A percentile compares a stretch with the other conserved stretches of the same genome.
Evolutionary conservation across 2,113 vertebrate genomes (phyloP).

Genomic region (Brevimyrus niger): DNA sequence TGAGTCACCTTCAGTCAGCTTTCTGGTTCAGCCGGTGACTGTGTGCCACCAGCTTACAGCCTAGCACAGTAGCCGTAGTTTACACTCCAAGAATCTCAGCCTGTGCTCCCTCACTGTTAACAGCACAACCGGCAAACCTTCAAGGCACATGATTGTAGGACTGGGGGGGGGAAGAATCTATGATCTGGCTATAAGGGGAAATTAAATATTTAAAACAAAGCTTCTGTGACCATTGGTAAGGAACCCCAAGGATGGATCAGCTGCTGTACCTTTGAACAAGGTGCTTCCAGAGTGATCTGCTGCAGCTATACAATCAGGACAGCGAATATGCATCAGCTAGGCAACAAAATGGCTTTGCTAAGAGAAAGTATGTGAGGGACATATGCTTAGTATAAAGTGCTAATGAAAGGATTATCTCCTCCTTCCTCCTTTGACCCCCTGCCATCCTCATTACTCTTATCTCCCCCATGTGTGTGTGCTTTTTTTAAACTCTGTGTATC

Average conservation of each 20-base stretch:
- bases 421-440: neutral
- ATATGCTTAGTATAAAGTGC: neutral
- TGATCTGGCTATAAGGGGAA: neutral
- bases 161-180: neutral
- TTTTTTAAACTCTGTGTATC: neutral
- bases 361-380: neutral
- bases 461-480: neutral
- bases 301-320: too few species aligned
- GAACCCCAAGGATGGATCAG: neutral
- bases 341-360: neutral
- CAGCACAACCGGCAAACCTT: neutral
- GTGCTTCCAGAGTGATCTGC: neutral
- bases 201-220: neutral
- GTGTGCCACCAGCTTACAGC: neutral
- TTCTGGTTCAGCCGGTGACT: neutral
- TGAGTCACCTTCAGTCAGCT: neutral
- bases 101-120: neutral
- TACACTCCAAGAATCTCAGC: neutral
- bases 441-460: neutral
- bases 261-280: neutral
- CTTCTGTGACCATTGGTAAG: neutral
- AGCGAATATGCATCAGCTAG: neutral
- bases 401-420: neutral
- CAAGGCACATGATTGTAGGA: neutral
- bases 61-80: neutral